Base-by-base conservation (phyloP, 1,140 invertebrate genomes). In the Antheraea pernyi region DNA sequence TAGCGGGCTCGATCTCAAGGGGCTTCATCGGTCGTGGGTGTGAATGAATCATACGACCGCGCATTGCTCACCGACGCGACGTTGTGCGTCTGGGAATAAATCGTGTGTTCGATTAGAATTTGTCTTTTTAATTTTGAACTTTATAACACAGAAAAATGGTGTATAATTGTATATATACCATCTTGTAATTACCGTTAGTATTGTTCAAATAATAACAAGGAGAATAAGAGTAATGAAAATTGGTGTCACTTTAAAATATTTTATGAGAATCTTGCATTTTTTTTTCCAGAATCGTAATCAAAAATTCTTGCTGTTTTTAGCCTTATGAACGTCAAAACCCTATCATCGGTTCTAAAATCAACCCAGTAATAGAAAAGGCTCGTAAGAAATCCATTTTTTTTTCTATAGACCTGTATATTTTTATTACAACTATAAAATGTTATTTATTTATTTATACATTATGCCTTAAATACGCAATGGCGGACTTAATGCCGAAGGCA, bases 1-100 rank as follows among this genome's bases (percentile, higher is more conserved):
- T 53, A 65, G 74, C 69, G 69, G 63, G 46, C n/a, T 30, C 30
- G 48, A 64, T 59, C 46, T 53, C 46, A 53, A 53, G 46, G 46
- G 36, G 60, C 61, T 74, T 70, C 70, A 69, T 73, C 70, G 70
- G 66, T 63, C 61, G 73, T 72, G 48, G 61, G 70, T 48, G 65
- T 68, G 68, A 71, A 71, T 79, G 73, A 79, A 70, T 72, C 66
- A 72, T 42, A n/a, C 46, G 6, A 11, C 13, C 36, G 30, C 8
- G 10, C 62, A 63, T n/a, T 53, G 30, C 13, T 63, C 61, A 63
- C n/a, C 22, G 18, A 7, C 11, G 61, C 61, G 22, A 36, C 61
- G 39, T 42, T 7, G 7, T 42, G 13, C 61, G 61, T 36, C 22
- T 30, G 30, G 61, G 16, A 36, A 60, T 53, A 53, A 53, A 53